These are phyloP conservation scores for Drosophila santomea DNA, from an alignment of 1,140 invertebrate species.

Conservation along the genomic window DNA sequence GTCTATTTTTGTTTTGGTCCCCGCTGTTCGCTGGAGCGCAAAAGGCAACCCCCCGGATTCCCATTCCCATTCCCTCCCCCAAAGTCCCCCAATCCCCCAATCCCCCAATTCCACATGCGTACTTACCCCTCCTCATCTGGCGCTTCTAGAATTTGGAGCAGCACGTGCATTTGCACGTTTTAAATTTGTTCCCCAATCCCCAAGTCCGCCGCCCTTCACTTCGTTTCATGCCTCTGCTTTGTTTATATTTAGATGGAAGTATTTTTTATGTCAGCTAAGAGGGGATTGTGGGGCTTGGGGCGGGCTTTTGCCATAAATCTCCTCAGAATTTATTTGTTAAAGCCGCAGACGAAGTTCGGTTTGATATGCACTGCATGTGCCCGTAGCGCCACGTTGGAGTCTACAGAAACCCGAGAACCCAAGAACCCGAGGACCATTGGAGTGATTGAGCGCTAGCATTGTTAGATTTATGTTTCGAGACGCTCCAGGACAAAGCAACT, in stretches of 20 bases:
- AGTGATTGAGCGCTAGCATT: conserved; percentile 71
- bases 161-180: conserved; percentile 82
- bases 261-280: conserved; percentile 71
- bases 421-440: no score
- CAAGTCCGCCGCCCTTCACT: background rate
- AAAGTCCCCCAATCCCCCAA: conserved; percentile 8
- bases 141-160: conserved; percentile 66
- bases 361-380: conserved; percentile 47
- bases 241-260: conserved; percentile 79
- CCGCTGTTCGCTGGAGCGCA: conserved; percentile 65
- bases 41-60: conserved; percentile 32
- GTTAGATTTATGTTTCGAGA: conserved; percentile 64
- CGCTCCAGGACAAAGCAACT: conserved; percentile 21
- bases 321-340: conserved; percentile 73
- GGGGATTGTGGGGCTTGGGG: conserved; percentile 30
- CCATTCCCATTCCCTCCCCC: background rate
- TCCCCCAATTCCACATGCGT: background rate
- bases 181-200: conserved; percentile 36
- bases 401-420: conserved; percentile 19
- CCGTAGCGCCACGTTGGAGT: conserved; percentile 50
- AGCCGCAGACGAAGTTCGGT: conserved; percentile 60
- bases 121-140: conserved; percentile 35
- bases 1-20: conserved; percentile 71
- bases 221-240: conserved; percentile 52
- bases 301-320: conserved; percentile 67